These are phyloP conservation scores for Polylopha cassiicola DNA, from an alignment of 2,888 invertebrate species.

Conservation along the genomic window DNA sequence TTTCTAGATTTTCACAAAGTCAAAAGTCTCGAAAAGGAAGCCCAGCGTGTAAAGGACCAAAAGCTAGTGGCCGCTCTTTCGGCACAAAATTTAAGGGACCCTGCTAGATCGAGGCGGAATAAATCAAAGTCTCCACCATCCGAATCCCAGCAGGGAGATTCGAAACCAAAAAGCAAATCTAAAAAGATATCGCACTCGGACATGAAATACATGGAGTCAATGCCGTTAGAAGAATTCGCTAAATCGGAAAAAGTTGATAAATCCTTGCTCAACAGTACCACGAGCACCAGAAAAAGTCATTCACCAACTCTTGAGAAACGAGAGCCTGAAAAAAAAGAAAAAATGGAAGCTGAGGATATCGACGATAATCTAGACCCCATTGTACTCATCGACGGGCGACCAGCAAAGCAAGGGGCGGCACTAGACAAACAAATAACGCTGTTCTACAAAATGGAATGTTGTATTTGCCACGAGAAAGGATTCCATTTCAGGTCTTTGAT, in stretches of 20 bases:
- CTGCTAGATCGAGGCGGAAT: constrained; percentile 29
- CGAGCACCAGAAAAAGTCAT: constrained; percentile 26
- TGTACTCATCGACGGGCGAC: constrained; percentile 60
- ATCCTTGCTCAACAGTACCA: constrained; percentile 41
- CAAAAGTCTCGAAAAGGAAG: constrained; percentile 48
- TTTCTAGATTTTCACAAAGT: constrained; percentile 61
- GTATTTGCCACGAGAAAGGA: constrained; percentile 64
- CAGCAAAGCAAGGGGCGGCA: constrained; percentile 61
- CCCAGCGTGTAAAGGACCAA: constrained; percentile 29
- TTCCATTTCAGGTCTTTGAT: constrained; percentile 67
- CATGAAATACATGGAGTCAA: constrained; percentile 60
- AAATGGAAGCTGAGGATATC: constrained; percentile 32
- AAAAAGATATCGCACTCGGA: constrained; percentile 54
- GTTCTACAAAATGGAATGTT: constrained; percentile 72
- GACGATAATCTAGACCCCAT: constrained; percentile 50
- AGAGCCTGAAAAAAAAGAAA: constrained; percentile 29
- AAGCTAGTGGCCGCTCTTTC: constrained; percentile 37
- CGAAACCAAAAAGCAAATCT: constrained; percentile 37
- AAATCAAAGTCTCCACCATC: constrained; percentile 31
- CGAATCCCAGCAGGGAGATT: constrained; percentile 56
- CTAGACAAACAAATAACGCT: constrained; percentile 66
- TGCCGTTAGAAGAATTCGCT: constrained; percentile 66
- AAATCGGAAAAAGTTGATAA: constrained; percentile 56
- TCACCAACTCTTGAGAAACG: constrained; percentile 20
- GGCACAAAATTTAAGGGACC: constrained; percentile 35